phyloP scores from a whole-genome alignment of 2,797 vertebrate genomes.

The Girardinus metallicus region DNA sequence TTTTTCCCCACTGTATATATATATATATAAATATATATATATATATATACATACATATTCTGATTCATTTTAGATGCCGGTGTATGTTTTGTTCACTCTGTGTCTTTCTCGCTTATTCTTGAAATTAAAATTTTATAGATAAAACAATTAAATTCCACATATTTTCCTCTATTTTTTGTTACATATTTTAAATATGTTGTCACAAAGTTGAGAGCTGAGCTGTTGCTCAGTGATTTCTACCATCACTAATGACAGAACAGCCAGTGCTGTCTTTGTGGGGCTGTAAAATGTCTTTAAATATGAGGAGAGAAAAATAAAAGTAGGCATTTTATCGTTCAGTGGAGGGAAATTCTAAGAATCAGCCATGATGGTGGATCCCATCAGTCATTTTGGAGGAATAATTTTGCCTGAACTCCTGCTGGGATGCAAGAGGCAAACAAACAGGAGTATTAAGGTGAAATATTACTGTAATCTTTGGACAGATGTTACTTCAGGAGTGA shows the following conservation, averaged over 20 bases:
- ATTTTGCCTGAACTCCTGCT: not conserved
- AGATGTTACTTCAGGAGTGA: slow-evolving; percentile 27
- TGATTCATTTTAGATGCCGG: no score
- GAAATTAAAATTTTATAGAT: not conserved
- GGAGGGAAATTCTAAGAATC: not conserved
- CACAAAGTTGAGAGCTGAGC: not conserved
- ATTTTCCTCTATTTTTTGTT: not conserved
- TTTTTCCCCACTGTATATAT: no score
- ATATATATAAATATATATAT: no score
- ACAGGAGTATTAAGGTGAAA: slow-evolving; percentile 48
- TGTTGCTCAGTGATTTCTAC: not conserved
- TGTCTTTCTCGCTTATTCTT: not conserved
- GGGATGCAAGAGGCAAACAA: slow-evolving; percentile 3
- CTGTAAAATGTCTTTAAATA: not conserved
- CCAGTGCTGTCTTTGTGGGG: not conserved
- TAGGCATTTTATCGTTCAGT: not conserved
- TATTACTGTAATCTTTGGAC: slow-evolving; percentile 42
- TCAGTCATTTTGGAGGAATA: not conserved
- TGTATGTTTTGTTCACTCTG: not conserved
- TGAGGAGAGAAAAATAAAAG: not conserved
- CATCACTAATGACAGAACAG: not conserved
- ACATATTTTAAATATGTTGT: not conserved
- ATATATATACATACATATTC: no score
- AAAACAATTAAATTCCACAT: no score
- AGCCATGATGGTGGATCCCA: not conserved